Percentiles rank a stretch among this genome's conserved stretches.
phyloP scores from a whole-genome alignment of 2,113 vertebrate species.

The Rhodinocichla rosea region DNA sequence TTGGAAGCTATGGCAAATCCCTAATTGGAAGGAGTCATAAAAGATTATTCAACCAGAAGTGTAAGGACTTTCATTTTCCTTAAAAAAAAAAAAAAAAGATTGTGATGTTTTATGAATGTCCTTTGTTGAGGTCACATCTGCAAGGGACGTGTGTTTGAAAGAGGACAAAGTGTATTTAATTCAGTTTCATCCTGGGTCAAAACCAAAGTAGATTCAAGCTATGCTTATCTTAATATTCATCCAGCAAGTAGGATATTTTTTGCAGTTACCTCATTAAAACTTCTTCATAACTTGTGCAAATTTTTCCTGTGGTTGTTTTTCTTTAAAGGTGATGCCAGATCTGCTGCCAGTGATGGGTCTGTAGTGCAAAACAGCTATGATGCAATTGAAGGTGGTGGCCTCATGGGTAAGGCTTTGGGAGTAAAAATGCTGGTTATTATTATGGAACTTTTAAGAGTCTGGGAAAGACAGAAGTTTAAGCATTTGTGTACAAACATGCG shows the following conservation, averaged over 20 bases:
- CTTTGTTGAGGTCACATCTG: background rate
- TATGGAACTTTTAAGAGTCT: background rate
- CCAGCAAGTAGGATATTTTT: background rate
- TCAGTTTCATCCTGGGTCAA: background rate
- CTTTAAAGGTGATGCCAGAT: constrained; percentile 54
- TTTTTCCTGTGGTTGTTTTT: background rate
- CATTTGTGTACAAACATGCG: background rate
- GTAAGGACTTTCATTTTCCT: background rate
- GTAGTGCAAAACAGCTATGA: constrained; percentile 81
- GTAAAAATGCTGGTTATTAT: background rate
- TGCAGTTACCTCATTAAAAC: background rate
- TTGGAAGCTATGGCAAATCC: background rate
- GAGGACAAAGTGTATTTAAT: background rate
- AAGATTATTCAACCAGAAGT: background rate
- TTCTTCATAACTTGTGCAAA: background rate
- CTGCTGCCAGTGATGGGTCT: constrained; percentile 73
- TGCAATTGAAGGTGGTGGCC: constrained; percentile 84
- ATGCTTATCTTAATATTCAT: background rate
- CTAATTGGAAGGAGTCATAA: background rate
- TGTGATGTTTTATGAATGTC: background rate
- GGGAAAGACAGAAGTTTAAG: background rate
- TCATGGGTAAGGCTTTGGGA: constrained; percentile 78
- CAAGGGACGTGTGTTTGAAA: background rate
- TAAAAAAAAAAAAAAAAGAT: background rate
- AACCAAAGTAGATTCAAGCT: background rate